Conservation (phyloP, 2,113 vertebrate genomes). For the Gopherus flavomarginatus region DNA sequence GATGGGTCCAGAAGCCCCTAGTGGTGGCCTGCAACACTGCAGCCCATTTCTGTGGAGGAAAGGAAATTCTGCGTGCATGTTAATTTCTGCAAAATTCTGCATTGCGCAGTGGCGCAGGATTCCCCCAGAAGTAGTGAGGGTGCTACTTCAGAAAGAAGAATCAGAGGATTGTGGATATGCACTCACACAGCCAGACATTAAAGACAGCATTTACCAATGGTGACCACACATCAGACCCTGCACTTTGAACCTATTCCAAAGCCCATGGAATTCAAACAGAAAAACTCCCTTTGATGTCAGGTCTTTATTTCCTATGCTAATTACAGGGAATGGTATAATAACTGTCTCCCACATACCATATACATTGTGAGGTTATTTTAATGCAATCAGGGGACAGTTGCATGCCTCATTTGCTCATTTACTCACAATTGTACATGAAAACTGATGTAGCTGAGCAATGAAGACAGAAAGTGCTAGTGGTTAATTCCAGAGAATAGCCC, state of each 20-base stretch:
- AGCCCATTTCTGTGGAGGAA: too few species aligned
- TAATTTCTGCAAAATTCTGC: too few species aligned
- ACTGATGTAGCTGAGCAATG: background rate
- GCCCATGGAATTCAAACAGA: too few species aligned
- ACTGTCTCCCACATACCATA: background rate
- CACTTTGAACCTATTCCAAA: background rate
- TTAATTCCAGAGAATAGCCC: background rate
- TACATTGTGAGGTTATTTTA: background rate
- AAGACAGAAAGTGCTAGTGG: background rate
- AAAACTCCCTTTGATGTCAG: background rate
- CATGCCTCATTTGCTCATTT: background rate
- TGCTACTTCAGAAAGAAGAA: background rate
- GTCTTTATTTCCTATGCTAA: background rate
- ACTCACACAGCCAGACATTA: background rate
- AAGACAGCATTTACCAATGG: background rate
- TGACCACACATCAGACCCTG: background rate
- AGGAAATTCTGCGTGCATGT: too few species aligned
- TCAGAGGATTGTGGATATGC: background rate
- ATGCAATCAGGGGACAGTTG: background rate
- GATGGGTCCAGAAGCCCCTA: too few species aligned
- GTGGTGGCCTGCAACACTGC: too few species aligned
- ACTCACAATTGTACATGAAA: background rate
- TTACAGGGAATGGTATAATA: background rate
- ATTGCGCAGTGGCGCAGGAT: too few species aligned
- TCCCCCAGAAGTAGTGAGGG: background rate